phyloP scores from a whole-genome alignment of 2,888 invertebrate genomes.

The Drosophila affinis region DNA sequence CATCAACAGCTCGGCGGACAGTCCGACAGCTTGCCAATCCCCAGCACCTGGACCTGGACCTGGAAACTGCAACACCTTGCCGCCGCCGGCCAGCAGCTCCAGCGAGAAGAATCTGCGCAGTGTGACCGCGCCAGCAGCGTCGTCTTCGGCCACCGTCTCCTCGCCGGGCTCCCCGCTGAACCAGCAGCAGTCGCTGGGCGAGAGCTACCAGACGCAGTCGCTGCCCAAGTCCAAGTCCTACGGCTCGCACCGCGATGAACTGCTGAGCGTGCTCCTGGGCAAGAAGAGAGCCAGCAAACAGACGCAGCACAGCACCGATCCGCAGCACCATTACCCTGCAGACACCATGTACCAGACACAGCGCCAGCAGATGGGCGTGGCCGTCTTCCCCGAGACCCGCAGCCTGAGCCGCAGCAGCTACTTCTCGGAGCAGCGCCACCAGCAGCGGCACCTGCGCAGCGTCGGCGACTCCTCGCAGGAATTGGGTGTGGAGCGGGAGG shows the following conservation, averaged over 20 bases:
- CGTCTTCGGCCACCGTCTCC: slow-evolving; percentile 67
- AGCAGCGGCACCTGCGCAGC: slow-evolving; percentile 74
- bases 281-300: slow-evolving; percentile 65
- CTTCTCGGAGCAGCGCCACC: slow-evolving; percentile 73
- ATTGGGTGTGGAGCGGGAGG: slow-evolving; percentile 60
- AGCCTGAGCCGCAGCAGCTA: slow-evolving; percentile 69
- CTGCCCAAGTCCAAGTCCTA: slow-evolving; percentile 79
- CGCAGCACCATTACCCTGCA: slow-evolving; percentile 28
- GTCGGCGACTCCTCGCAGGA: slow-evolving; percentile 80
- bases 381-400: slow-evolving; percentile 74
- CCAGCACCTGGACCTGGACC: slow-evolving; percentile 40
- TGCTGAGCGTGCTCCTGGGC: slow-evolving; percentile 68
- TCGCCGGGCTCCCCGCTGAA: slow-evolving; percentile 79
- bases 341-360: slow-evolving; percentile 62
- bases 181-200: slow-evolving; percentile 75
- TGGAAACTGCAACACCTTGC: slow-evolving; percentile 61
- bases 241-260: slow-evolving; percentile 72
- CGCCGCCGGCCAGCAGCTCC: slow-evolving; percentile 63
- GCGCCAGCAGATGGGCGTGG: slow-evolving; percentile 75
- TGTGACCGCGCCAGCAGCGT: slow-evolving; percentile 59
- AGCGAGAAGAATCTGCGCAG: slow-evolving; percentile 81
- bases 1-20: slow-evolving; percentile 78
- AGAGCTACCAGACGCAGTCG: slow-evolving; percentile 77
- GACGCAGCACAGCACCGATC: slow-evolving; percentile 27
- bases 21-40: slow-evolving; percentile 35